Base-by-base conservation (phyloP, 2,888 invertebrate species). In the Acanthoscelides obtectus region DNA sequence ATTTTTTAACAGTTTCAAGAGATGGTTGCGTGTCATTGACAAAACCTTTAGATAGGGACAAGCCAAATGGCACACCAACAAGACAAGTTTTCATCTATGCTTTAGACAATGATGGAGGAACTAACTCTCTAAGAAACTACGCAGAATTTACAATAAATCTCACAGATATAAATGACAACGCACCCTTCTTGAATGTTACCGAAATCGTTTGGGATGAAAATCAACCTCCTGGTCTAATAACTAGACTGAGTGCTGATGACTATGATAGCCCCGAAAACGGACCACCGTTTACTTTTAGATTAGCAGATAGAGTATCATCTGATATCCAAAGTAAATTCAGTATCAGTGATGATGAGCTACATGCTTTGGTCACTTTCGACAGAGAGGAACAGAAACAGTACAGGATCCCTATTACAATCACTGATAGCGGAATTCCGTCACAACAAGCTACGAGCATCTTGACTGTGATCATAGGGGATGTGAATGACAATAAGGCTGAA, bases 101-200 rank as follows among this genome's bases (percentile, higher is more conserved):
- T 0, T 89, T 91, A 66, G 96, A 96, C 83, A 90, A 92, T 78
- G 90, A 93, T 78, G 92, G 92, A 5, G 88, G 88, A 2, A 88
- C 89, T 0, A 89, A 89, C 20, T 91, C 91, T 22, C 87, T 90
- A 72, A 88, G 89, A 0, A 89, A 90, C 0, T 90, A 90, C 0
- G 90, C 91, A 79, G 92, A 95, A 22, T 86, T 88, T 27, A 92
- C 88, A 67, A 87, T 93, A 74, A 88, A 88, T 74, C 83, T 92
- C 22, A 88, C 89, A 3, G 98, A 98, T 81, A 94, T 97, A 80
- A 99, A 99, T 84, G 98, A 99, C 83, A 98, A 98, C 83, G 94
- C 95, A 0, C 98, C 98, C 0, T 93, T 92, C 82, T 88, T 96
- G 73, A 93, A 92, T 66, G 94, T 93, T 81, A 88, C 90, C 2